Base-by-base conservation (phyloP, 64 coral and sea anemone species). In the Orbicella faveolata region DNA sequence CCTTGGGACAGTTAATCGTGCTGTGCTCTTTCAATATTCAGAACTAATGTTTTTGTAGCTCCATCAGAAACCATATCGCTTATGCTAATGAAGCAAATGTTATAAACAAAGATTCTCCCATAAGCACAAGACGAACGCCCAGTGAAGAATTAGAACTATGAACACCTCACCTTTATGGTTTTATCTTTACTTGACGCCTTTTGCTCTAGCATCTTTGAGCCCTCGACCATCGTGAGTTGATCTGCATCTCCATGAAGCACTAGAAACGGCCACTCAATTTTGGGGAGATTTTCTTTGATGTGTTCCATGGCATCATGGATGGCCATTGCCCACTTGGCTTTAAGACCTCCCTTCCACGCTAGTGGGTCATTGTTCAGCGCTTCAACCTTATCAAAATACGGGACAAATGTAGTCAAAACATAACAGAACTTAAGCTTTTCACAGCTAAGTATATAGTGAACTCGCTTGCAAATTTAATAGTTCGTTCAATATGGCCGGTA, bases 141-240 rank as follows among this genome's bases (percentile, higher is more conserved):
- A 73, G 39, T 15, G 35, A 36, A 81, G 14, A 2, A 14, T 57
- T 34, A 81, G 21, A 14, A 37, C 9, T n/a, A 37, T 35, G 2
- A 0, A n/a, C 13, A 59, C 20, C 48, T 80, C 66, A 94, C 92
- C 67, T 94, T 94, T 36, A 94, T 85, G 33, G 92, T 94, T 81
- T 89, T 94, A 59, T 94, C 87, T 85, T 84, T 84, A 62, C 87
- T 89, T 89, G 81, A 83, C 36, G 92, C 87, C 66, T 94, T 84
- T 73, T 92, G 74, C 33, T 94, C 92, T 44, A 94, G 66, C 26
- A 68, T 75, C 2, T 77, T 14, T 17, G 92, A 82, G 2, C 92
- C 92, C 10, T 94, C 87, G 6, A 64, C 81, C 80, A 89, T 85
- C 0, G 73, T 19, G 2, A 94, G 61, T n/a, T 89, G 87, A n/a